These are phyloP conservation scores for Chlorodrepanis virens DNA, from an alignment of 2,113 vertebrate genomes.

Conservation along the genomic window DNA sequence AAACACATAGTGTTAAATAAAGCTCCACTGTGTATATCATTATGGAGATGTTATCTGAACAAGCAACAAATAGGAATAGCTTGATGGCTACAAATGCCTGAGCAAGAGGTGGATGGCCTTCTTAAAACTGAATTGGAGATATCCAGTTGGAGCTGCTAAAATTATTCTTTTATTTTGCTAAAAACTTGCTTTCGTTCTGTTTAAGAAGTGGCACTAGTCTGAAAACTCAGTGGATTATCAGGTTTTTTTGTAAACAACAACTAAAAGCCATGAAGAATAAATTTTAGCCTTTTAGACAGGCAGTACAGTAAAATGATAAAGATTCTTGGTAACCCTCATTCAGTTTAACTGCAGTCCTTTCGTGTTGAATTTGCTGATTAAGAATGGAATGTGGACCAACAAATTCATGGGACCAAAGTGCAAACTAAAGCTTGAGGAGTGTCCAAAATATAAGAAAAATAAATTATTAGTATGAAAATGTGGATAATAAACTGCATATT, in stretches of 20 bases:
- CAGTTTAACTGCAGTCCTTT: neutral
- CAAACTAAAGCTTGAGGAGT: neutral
- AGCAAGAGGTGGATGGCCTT: neutral
- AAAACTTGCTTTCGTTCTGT: neutral
- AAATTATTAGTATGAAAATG: neutral
- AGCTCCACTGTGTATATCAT: neutral
- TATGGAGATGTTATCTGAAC: neutral
- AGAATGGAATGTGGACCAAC: neutral
- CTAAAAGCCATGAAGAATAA: neutral
- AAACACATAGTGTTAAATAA: neutral
- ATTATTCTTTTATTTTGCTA: neutral
- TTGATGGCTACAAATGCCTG: neutral
- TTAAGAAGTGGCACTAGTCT: neutral
- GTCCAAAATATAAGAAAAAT: neutral
- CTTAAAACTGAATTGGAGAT: neutral
- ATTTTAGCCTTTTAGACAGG: neutral
- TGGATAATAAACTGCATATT: neutral
- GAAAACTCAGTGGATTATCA: neutral
- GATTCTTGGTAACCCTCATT: neutral
- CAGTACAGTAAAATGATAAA: rapidly evolving
- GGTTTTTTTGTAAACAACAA: neutral
- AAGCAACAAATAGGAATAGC: neutral
- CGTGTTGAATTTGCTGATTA: neutral
- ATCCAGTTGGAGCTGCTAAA: neutral
- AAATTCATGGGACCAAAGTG: neutral